These are phyloP conservation scores for Gyps fulvus DNA, from an alignment of 2,113 vertebrate genomes.

Conservation along the genomic window DNA sequence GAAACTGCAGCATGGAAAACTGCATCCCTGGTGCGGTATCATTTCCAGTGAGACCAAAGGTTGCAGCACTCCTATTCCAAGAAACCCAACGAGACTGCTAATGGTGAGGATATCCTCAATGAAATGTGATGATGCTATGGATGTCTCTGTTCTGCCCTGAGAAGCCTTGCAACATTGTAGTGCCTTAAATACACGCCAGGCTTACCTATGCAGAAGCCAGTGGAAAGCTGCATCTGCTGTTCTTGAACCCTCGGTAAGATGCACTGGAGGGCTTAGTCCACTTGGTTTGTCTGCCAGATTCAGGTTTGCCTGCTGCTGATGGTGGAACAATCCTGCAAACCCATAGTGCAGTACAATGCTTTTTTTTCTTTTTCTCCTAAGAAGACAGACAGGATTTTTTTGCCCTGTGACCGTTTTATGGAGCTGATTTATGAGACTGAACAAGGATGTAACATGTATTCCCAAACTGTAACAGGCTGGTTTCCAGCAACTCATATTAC, in stretches of 20 bases:
- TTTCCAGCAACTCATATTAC: not conserved
- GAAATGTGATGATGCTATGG: rapidly evolving
- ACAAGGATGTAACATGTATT: not conserved
- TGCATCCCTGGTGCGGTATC: rapidly evolving
- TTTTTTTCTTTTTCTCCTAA: not conserved
- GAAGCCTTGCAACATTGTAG: rapidly evolving
- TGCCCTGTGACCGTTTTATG: not conserved
- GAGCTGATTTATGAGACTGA: not conserved
- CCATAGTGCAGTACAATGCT: rapidly evolving
- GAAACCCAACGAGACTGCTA: rapidly evolving
- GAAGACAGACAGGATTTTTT: not conserved
- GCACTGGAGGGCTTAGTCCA: rapidly evolving
- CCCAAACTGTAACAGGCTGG: not conserved
- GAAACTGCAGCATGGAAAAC: not conserved
- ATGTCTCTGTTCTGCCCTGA: rapidly evolving
- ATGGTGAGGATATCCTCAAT: not conserved
- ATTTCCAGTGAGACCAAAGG: rapidly evolving
- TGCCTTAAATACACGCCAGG: rapidly evolving
- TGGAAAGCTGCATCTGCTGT: not conserved
- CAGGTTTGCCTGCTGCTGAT: not conserved
- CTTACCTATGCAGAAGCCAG: rapidly evolving
- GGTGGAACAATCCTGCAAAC: not conserved
- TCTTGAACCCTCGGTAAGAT: not conserved
- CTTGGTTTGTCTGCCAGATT: not conserved
- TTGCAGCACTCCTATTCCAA: not conserved